Evolutionary conservation across 2,888 invertebrate genomes (phyloP).

Genomic region (Temnothorax rugatulus): DNA sequence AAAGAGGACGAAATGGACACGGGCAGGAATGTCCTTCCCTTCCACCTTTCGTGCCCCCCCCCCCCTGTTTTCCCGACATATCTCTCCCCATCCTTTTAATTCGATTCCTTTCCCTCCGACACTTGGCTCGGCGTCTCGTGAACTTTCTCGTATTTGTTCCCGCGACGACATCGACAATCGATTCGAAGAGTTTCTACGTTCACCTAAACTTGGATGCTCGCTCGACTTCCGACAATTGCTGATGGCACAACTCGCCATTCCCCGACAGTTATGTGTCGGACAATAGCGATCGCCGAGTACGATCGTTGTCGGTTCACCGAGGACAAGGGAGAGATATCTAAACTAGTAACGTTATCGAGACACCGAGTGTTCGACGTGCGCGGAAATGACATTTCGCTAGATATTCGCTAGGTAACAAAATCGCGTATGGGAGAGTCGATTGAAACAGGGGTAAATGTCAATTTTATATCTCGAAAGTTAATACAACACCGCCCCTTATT

Average conservation of each 20-base stretch:
- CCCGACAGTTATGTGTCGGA: conserved; percentile 52
- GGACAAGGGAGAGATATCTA: conserved; percentile 44
- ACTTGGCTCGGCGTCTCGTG: conserved; percentile 22
- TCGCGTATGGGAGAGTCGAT: not conserved
- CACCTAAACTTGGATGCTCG: conserved; percentile 46
- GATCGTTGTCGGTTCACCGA: conserved; percentile 53
- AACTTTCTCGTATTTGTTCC: conserved; percentile 67
- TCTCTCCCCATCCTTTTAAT: conserved; percentile 58
- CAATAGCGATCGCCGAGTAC: conserved; percentile 49
- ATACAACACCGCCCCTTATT: not conserved
- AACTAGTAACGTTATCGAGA: conserved; percentile 36
- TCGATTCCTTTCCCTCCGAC: conserved; percentile 67
- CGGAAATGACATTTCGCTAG: conserved; percentile 46
- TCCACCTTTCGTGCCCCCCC: not conserved
- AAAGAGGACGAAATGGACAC: not conserved
- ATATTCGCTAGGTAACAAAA: conserved; percentile 14
- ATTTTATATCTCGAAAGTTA: not conserved
- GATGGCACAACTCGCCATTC: conserved; percentile 45
- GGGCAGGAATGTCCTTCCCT: too few species aligned
- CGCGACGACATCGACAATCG: conserved; percentile 65
- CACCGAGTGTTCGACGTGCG: conserved; percentile 36
- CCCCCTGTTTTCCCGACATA: not conserved
- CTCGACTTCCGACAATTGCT: conserved; percentile 55
- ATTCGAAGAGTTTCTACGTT: conserved; percentile 68
- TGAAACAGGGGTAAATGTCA: not conserved